Percentiles rank a stretch among this genome's conserved stretches.
Evolutionary conservation across 2,888 invertebrate species (phyloP).

Genomic region (Nomada lathburiana): DNA sequence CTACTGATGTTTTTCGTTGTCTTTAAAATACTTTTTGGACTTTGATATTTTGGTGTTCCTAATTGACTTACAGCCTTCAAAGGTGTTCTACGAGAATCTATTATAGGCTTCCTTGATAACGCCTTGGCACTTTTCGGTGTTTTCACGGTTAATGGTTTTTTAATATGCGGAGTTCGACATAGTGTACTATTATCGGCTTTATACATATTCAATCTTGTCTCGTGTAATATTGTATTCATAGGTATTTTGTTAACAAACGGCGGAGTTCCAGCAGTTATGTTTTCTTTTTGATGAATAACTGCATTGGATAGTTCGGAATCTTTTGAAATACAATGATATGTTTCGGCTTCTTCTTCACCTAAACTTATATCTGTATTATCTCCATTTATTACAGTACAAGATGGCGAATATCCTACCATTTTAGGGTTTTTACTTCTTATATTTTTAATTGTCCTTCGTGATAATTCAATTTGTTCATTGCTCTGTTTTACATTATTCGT

Average conservation of each 20-base stretch:
- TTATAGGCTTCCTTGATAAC: constrained; percentile 82
- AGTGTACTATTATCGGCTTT: constrained; percentile 74
- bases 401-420: constrained; percentile 11
- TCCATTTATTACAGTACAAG: constrained; percentile 8
- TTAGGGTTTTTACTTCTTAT: constrained; percentile 29
- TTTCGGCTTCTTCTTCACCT: constrained; percentile 16
- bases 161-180: constrained; percentile 86
- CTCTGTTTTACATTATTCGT: constrained; percentile 21
- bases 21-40: constrained; percentile 78
- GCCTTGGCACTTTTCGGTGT: constrained; percentile 86
- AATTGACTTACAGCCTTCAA: constrained; percentile 84
- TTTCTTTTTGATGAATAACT: constrained; percentile 54
- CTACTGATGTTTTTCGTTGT: constrained; percentile 72
- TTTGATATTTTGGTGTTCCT: constrained; percentile 79
- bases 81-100: constrained; percentile 87
- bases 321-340: constrained; percentile 11
- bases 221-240: constrained; percentile 51
- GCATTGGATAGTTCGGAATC: constrained; percentile 7
- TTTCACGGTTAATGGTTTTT: constrained; percentile 86
- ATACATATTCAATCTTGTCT: constrained; percentile 67
- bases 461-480: constrained; percentile 27
- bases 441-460: constrained; percentile 49
- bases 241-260: constrained; percentile 45
- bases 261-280: constrained; percentile 39
- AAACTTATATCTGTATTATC: constrained; percentile 8